A percentile compares a stretch with the other conserved stretches of the same genome.
phyloP scores from a whole-genome alignment of 2,888 invertebrate genomes.

The Malacosoma neustria region DNA sequence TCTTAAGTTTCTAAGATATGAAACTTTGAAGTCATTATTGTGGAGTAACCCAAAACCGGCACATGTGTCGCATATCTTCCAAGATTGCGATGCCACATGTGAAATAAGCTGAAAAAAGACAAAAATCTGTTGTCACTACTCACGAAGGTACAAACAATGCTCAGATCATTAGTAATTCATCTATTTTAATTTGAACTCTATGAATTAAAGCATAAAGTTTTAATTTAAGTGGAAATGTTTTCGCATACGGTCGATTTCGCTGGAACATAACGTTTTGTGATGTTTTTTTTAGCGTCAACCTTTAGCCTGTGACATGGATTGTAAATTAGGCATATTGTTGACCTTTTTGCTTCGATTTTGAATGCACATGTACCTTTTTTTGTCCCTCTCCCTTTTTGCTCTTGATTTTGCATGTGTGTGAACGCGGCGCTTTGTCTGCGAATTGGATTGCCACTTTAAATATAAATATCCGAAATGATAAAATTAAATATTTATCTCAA shows the following conservation, averaged over 20 bases:
- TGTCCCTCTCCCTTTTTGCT: constrained; percentile 47
- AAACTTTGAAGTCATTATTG: constrained; percentile 67
- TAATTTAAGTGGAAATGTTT: constrained; percentile 19
- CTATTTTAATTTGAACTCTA: constrained; percentile 35
- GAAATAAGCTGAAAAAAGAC: constrained; percentile 58
- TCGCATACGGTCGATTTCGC: constrained; percentile 47
- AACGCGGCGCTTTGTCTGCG: constrained; percentile 11
- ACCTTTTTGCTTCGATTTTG: constrained; percentile 62
- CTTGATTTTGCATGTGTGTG: constrained; percentile 62
- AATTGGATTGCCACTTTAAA: not conserved
- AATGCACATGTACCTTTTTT: constrained; percentile 60
- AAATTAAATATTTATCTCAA: too few relatives aligned
- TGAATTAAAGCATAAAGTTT: constrained; percentile 25
- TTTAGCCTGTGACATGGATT: constrained; percentile 73
- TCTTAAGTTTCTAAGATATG: constrained; percentile 49
- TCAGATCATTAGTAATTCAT: constrained; percentile 25
- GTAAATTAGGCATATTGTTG: constrained; percentile 74
- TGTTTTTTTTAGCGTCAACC: constrained; percentile 62
- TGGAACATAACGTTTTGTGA: constrained; percentile 50
- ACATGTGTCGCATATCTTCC: constrained; percentile 73
- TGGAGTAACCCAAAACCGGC: constrained; percentile 66
- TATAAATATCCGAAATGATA: too few relatives aligned
- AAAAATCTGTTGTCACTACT: constrained; percentile 72
- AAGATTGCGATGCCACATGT: constrained; percentile 74
- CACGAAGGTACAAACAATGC: constrained; percentile 70